Conservation (phyloP, 2,888 invertebrate species). For the Meganola albula region DNA sequence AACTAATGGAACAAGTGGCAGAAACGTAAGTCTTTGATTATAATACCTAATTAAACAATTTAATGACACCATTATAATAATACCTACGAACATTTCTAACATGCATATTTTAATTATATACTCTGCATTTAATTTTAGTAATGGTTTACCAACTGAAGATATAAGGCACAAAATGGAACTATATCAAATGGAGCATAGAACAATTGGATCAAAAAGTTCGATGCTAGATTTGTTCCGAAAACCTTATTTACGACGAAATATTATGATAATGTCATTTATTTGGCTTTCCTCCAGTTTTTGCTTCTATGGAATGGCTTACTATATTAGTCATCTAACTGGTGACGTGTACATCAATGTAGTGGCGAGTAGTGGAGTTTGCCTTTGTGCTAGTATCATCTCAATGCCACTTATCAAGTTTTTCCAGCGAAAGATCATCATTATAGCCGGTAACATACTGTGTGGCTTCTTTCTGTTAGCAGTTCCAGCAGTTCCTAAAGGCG, state of each 20-base stretch:
- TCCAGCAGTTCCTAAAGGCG: conserved; percentile 71
- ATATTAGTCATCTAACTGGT: conserved; percentile 85
- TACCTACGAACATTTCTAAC: too few species aligned
- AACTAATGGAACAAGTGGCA: conserved; percentile 81
- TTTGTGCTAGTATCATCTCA: conserved; percentile 76
- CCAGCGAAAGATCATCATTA: conserved; percentile 80
- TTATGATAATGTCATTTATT: conserved; percentile 82
- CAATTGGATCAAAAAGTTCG: conserved; percentile 41
- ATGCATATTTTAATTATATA: too few species aligned
- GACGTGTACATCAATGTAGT: conserved; percentile 88
- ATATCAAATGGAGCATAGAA: conserved; percentile 39
- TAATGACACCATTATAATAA: too few species aligned
- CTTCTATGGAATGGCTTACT: conserved; percentile 87
- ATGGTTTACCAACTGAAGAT: conserved; percentile 55
- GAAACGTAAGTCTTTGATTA: conserved; percentile 47
- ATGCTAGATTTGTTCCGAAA: conserved; percentile 81
- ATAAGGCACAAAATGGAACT: conserved; percentile 55
- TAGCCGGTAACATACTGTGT: conserved; percentile 75
- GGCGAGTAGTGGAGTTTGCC: conserved; percentile 80
- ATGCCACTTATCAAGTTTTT: conserved; percentile 80
- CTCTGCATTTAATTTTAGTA: too few species aligned
- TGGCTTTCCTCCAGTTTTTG: conserved; percentile 88
- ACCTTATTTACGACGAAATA: conserved; percentile 81
- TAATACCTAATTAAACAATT: too few species aligned
- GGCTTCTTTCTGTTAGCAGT: conserved; percentile 79